Evolutionary conservation across 53 echinoderm and acorn worm species (phyloP), one percentile per base, ranked within the genome.

Genomic region (Actinopyga echinites): DNA sequence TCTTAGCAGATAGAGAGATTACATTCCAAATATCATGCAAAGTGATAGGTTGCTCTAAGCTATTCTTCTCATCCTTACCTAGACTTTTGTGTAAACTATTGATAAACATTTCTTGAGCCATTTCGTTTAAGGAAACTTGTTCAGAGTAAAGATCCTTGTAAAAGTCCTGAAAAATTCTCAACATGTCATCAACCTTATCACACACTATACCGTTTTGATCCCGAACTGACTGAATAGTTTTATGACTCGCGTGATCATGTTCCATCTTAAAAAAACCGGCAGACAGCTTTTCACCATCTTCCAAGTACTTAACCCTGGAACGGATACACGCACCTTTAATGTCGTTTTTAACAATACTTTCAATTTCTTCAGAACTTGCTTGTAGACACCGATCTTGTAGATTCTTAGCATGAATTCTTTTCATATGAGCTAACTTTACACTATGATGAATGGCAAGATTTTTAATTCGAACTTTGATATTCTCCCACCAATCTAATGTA

Each of bases 21-120:
- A 37, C 34, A 40, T 67, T 34, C 31, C 37, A 55, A 26, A 86
- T 56, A 54, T 86, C 86, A 7, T 20, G 7, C 23, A 79, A 33
- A 8, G 8, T 40, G 36, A 79, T 65, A 3, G 79, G 79, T 21
- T 44, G 52, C 3, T 86, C 79, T 26, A 86, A 23, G 2, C 20
- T 44, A 30, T 24, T 6, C 0, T 17, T 30, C 0, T 83, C 7
- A 20, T 83, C 66, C 8, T n/a, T n/a, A 15, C 31, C 13, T 2
- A 83, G 21, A 25, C 5, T 6, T 7, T 36, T 17, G 0, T 2
- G 6, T 42, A 83, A 8, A 67, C 31, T 45, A 69, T 83, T 38
- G 11, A 68, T 15, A 68, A 83, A 37, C 4, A 53, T 54, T 15
- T 69, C 69, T 68, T 83, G 83, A 12, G 23, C 8, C 13, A 0